Conservation (phyloP, 2,888 invertebrate species). For the Pristionchus fissidentatus region DNA sequence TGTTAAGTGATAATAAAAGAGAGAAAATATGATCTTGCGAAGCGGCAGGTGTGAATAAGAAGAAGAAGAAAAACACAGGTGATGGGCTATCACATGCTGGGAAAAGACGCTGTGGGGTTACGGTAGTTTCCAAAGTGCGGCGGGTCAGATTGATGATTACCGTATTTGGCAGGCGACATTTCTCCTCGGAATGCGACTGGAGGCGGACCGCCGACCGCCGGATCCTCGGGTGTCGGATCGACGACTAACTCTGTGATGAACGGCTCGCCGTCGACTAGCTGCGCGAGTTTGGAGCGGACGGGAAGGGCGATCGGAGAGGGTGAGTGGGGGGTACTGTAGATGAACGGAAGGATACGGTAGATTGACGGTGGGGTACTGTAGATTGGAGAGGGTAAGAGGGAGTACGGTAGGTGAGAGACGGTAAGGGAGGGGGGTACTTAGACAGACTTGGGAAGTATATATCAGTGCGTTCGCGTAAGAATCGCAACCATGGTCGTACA, state of each 20-base stretch:
- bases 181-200: conserved; percentile 25
- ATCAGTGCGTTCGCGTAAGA: too few species aligned
- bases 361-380: too few species aligned
- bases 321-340: not conserved
- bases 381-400: too few species aligned
- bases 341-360: not conserved
- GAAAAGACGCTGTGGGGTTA: not conserved
- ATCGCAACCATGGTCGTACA: too few species aligned
- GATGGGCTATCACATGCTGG: conserved; percentile 21
- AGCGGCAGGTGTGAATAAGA: not conserved
- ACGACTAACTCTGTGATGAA: not conserved
- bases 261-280: conserved; percentile 57
- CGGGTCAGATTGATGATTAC: too few species aligned
- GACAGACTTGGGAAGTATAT: not conserved
- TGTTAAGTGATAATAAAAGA: not conserved
- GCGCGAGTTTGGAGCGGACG: conserved; percentile 55
- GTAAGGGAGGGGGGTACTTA: not conserved
- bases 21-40: not conserved
- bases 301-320: conserved; percentile 38
- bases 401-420: not conserved
- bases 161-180: not conserved
- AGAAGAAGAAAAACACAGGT: too few species aligned
- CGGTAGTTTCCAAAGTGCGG: not conserved
- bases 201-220: not conserved
- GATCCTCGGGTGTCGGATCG: not conserved